Evolutionary conservation across 2,888 invertebrate species (phyloP).

Genomic region (Callyntrura guangdongensis): DNA sequence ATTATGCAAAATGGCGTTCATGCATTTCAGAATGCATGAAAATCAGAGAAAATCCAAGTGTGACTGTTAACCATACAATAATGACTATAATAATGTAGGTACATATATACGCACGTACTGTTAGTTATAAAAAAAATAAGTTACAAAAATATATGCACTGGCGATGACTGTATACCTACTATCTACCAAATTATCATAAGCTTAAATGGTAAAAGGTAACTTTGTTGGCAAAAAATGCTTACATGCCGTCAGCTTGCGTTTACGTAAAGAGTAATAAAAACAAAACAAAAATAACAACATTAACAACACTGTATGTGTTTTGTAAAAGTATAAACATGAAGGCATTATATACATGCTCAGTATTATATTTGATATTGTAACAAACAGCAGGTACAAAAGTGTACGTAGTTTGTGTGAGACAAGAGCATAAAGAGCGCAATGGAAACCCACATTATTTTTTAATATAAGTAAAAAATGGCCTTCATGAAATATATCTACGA

Average conservation of each 20-base stretch:
- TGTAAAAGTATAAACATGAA: too few species aligned
- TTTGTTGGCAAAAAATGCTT: background rate
- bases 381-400: background rate
- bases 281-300: background rate
- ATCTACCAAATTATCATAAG: too few species aligned
- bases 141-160: background rate
- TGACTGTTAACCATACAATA: background rate
- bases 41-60: constrained; percentile 12
- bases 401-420: background rate
- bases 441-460: constrained; percentile 34
- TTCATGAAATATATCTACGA: constrained; percentile 1
- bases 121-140: background rate
- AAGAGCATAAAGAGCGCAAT: background rate
- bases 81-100: background rate
- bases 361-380: background rate
- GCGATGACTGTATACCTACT: too few species aligned
- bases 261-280: background rate
- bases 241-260: background rate
- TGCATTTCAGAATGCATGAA: background rate
- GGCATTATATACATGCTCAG: background rate
- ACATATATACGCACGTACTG: background rate
- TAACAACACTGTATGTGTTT: background rate
- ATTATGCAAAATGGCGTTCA: constrained; percentile 20
- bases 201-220: background rate
- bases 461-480: constrained; percentile 43